Percentiles rank a stretch among this genome's conserved stretches.
Conservation (phyloP, 2,888 invertebrate genomes). For the Mechanitis mazaeus region DNA sequence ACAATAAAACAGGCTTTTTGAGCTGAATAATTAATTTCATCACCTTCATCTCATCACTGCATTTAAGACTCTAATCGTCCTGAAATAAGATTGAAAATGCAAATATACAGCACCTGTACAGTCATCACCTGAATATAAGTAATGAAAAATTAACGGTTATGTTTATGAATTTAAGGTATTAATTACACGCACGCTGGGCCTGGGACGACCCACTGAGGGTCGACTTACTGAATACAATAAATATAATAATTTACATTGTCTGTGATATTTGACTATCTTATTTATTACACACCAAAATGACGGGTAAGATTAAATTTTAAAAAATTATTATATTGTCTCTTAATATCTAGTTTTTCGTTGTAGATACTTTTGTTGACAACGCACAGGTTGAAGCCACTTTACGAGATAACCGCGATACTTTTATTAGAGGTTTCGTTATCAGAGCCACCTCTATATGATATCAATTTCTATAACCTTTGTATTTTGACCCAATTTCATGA, state of each 20-base stretch:
- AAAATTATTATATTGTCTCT: too few relatives aligned
- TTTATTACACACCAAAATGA: not conserved
- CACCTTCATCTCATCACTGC: not conserved
- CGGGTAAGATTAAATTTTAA: too few relatives aligned
- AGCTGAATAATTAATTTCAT: not conserved
- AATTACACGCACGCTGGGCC: conserved; percentile 8
- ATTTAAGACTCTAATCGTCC: conserved; percentile 4
- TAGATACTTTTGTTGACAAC: not conserved
- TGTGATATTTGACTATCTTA: not conserved
- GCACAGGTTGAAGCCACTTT: conserved; percentile 14
- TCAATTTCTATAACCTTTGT: conserved; percentile 44
- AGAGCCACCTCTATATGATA: conserved; percentile 39
- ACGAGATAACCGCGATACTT: conserved; percentile 21
- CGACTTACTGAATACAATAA: not conserved
- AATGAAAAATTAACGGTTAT: conserved; percentile 22
- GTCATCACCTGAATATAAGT: conserved; percentile 18
- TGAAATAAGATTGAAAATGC: conserved; percentile 3
- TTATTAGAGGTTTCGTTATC: conserved; percentile 31
- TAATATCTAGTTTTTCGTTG: too few relatives aligned
- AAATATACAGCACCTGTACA: conserved; percentile 2
- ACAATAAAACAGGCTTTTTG: conserved; percentile 16
- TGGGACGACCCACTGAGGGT: conserved; percentile 3
- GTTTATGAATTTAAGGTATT: conserved; percentile 15
- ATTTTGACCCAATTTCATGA: conserved; percentile 39
- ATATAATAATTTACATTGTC: not conserved